Evolutionary conservation across 2,888 invertebrate genomes (phyloP).

Genomic region (Anoncus sp.): DNA sequence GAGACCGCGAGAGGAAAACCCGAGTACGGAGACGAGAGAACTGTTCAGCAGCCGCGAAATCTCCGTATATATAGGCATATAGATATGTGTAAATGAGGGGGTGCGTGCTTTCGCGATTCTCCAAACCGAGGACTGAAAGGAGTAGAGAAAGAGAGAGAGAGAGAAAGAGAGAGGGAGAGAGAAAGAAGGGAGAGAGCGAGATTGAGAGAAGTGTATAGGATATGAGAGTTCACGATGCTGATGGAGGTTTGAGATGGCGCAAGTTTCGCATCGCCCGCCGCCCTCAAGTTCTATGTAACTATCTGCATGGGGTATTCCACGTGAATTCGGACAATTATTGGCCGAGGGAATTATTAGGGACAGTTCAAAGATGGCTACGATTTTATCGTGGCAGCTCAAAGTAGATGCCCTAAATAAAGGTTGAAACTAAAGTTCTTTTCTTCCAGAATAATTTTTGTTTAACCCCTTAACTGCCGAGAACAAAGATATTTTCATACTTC

Average conservation of each 20-base stretch:
- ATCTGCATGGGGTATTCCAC: constrained; percentile 7
- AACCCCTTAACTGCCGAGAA: no score
- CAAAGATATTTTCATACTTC: no score
- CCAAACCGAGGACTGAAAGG: constrained; percentile 18
- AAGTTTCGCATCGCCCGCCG: constrained; percentile 34
- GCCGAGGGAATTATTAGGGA: neutral
- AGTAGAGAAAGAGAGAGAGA: constrained; percentile 11
- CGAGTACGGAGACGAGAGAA: constrained; percentile 20
- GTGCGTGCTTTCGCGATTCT: constrained; percentile 46
- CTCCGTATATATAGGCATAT: constrained; percentile 15
- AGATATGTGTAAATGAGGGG: neutral
- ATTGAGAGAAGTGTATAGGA: constrained; percentile 19
- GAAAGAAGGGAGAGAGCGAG: constrained; percentile 12
- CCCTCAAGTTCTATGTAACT: constrained; percentile 18
- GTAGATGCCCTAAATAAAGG: no score
- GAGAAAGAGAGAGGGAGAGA: neutral
- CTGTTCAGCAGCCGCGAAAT: constrained; percentile 51
- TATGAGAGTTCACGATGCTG: constrained; percentile 51
- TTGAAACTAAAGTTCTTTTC: no score
- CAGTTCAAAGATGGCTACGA: neutral
- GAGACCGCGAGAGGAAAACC: constrained; percentile 22
- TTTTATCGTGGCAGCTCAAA: no score
- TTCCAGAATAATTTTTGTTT: no score
- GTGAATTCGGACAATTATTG: constrained; percentile 18
- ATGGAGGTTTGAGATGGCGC: constrained; percentile 42